These are phyloP conservation scores for Remorina albescens DNA, from an alignment of 2,797 vertebrate species.

Conservation along the genomic window DNA sequence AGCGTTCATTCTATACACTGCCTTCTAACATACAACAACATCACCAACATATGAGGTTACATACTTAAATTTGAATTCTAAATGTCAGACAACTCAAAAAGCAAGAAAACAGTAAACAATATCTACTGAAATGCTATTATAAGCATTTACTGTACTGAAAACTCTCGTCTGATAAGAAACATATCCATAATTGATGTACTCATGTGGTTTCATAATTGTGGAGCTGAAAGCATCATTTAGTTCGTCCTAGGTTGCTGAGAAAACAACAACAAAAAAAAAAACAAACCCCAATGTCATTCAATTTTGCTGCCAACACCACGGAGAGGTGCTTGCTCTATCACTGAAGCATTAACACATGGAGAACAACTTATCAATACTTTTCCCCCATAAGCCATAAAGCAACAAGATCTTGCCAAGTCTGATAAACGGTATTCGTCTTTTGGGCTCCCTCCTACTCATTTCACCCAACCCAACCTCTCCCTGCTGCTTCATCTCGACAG, in stretches of 20 bases:
- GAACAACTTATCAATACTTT: conserved; percentile 61
- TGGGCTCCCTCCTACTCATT: conserved; percentile 33
- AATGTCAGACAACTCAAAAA: background rate
- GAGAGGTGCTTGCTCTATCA: conserved; percentile 45
- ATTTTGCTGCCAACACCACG: conserved; percentile 53
- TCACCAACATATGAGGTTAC: background rate
- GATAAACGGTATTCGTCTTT: conserved; percentile 66
- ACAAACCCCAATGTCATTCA: conserved; percentile 48
- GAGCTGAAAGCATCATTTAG: conserved; percentile 46
- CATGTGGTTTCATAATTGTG: conserved; percentile 48
- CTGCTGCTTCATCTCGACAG: conserved; percentile 60
- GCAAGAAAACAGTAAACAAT: background rate
- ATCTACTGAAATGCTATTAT: conserved; percentile 2
- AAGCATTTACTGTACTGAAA: background rate
- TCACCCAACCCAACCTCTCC: conserved; percentile 45
- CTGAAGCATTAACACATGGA: conserved; percentile 59
- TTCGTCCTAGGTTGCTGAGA: conserved; percentile 46
- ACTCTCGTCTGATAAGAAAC: conserved; percentile 16
- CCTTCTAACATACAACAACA: background rate
- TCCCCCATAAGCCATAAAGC: conserved; percentile 58
- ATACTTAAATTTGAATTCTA: too few relatives aligned
- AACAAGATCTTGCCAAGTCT: conserved; percentile 65
- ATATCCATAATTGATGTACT: conserved; percentile 33
- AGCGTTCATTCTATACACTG: conserved; percentile 8
- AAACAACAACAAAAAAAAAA: conserved; percentile 59